A percentile compares a stretch with the other conserved stretches of the same genome.
These are phyloP conservation scores for Sebastes kiyomatsui DNA, from an alignment of 2,797 vertebrate species.

Conservation along the genomic window DNA sequence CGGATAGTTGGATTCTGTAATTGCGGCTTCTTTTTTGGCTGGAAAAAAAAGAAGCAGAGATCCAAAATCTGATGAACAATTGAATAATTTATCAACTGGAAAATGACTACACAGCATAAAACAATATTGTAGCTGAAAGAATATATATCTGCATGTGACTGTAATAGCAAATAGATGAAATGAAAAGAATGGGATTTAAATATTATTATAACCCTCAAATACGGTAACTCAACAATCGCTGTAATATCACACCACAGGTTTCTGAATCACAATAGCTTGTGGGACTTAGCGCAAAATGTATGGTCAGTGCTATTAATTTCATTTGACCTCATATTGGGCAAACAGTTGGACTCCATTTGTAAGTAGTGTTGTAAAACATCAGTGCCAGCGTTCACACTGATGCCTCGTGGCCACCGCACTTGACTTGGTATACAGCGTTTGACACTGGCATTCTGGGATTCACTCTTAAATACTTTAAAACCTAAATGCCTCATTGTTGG, in stretches of 20 bases:
- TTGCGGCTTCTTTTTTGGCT: conserved; percentile 87
- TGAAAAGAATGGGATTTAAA: conserved; percentile 42
- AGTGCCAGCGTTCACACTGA: conserved; percentile 66
- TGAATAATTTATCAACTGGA: conserved; percentile 38
- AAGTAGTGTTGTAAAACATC: conserved; percentile 70
- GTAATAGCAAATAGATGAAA: conserved; percentile 26
- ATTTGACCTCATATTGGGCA: conserved; percentile 76
- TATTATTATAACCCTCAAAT: conserved; percentile 54
- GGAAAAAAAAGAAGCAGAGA: conserved; percentile 71
- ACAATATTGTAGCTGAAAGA: conserved; percentile 7
- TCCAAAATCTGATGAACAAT: conserved; percentile 80
- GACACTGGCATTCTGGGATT: conserved; percentile 79
- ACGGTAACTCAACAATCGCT: conserved; percentile 66
- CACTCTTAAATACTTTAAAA: conserved; percentile 68
- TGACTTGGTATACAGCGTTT: conserved; percentile 67
- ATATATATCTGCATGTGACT: conserved; percentile 16
- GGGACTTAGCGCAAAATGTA: conserved; percentile 68
- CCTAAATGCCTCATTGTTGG: conserved; percentile 66
- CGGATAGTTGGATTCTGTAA: conserved; percentile 94
- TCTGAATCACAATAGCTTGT: conserved; percentile 70
- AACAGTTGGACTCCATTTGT: conserved; percentile 74
- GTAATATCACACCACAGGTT: conserved; percentile 62
- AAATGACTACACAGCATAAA: conserved; percentile 47
- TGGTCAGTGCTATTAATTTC: conserved; percentile 79
- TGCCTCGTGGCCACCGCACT: conserved; percentile 79